Evolutionary conservation across 2,797 vertebrate genomes (phyloP).

Genomic region (Melopsittacus undulatus): DNA sequence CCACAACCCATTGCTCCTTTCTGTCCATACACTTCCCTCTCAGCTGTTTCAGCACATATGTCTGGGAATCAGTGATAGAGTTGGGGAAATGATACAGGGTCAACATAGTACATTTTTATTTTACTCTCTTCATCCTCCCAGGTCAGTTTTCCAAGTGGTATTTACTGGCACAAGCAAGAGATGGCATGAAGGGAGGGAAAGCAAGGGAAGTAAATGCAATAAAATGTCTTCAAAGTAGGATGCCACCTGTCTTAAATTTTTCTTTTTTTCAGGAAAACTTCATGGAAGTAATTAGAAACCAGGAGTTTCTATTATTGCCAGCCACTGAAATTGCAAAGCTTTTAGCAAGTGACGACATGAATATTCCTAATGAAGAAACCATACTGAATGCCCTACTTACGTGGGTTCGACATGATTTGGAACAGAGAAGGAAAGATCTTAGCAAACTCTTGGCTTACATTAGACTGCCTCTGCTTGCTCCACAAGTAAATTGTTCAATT

Average conservation of each 20-base stretch:
- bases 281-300: constrained; percentile 94
- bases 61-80: background rate
- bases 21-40: background rate
- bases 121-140: background rate
- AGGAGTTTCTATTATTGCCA: constrained; percentile 94
- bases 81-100: background rate
- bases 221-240: background rate
- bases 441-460: constrained; percentile 89
- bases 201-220: background rate
- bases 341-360: constrained; percentile 95
- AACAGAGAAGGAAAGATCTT: constrained; percentile 85
- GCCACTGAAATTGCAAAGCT: constrained; percentile 92
- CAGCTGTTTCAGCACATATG: background rate
- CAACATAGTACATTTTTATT: background rate
- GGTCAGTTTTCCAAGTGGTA: background rate
- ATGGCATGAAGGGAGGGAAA: background rate
- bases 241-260: background rate
- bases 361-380: constrained; percentile 95
- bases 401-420: constrained; percentile 89
- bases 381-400: constrained; percentile 92
- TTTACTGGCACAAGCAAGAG: background rate
- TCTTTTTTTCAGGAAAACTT: constrained; percentile 89
- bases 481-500: constrained; percentile 84
- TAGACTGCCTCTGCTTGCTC: constrained; percentile 91
- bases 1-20: background rate